A percentile compares a stretch with the other conserved stretches of the same genome.
Evolutionary conservation across 1,140 invertebrate genomes (phyloP).

Genomic region (Frieseomelitta varia): DNA sequence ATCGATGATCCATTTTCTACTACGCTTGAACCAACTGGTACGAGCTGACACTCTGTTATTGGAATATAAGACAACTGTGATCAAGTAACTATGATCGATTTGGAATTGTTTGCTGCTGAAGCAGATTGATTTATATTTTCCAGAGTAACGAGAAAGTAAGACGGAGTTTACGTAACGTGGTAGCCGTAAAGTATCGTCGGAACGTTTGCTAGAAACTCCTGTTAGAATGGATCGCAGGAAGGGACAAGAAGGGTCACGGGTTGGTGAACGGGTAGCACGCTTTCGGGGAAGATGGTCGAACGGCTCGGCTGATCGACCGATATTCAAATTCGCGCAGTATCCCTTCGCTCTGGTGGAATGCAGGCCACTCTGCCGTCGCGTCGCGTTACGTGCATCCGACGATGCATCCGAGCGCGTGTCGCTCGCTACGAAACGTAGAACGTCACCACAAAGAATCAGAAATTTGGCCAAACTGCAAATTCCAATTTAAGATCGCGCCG

Average conservation of each 20-base stretch:
- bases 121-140: background rate
- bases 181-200: constrained; percentile 8
- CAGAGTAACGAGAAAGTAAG: background rate
- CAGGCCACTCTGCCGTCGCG: constrained; percentile 32
- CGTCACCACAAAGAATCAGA: background rate
- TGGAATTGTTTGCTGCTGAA: background rate
- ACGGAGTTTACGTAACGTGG: no score
- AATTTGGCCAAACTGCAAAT: constrained; percentile 54
- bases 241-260: constrained; percentile 58
- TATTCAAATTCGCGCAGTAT: constrained; percentile 62
- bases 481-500: constrained; percentile 50
- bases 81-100: background rate
- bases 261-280: constrained; percentile 47
- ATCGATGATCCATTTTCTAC: no score
- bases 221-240: constrained; percentile 41
- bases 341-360: constrained; percentile 51
- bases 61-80: no score
- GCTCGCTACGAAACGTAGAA: constrained; percentile 14
- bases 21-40: no score
- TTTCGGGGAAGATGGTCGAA: constrained; percentile 37
- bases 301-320: constrained; percentile 52
- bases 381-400: background rate
- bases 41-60: no score
- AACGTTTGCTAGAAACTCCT: background rate
- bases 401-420: constrained; percentile 23